Conservation (phyloP, 2,888 invertebrate species). For the Euspilapteryx auroguttella region DNA sequence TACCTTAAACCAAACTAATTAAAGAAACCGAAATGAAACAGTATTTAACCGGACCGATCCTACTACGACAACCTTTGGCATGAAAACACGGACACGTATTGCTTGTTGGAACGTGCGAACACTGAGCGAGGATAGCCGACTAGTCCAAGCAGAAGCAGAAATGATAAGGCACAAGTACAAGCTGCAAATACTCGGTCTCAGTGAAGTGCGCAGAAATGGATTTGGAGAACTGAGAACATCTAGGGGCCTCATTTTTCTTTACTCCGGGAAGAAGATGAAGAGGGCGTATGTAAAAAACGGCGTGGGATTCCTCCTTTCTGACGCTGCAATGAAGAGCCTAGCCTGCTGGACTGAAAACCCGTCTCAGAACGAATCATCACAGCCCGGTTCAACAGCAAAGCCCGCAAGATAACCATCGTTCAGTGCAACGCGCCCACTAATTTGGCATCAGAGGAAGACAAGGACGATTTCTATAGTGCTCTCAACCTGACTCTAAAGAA, state of each 20-base stretch:
- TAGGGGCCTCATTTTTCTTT: conserved; percentile 5
- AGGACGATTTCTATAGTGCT: too few relatives aligned
- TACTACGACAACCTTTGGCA: too few relatives aligned
- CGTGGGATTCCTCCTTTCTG: too few relatives aligned
- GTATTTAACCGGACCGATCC: background rate
- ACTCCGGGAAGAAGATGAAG: conserved; percentile 1
- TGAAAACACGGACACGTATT: too few relatives aligned
- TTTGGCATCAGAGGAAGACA: too few relatives aligned
- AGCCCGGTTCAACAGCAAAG: conserved; percentile 1
- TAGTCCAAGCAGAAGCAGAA: conserved; percentile 7
- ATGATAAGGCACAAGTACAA: conserved; percentile 7
- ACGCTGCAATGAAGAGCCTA: background rate
- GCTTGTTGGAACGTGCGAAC: background rate
- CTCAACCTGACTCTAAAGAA: too few relatives aligned
- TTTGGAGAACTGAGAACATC: conserved; percentile 8
- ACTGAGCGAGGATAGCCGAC: too few relatives aligned
- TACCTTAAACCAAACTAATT: too few relatives aligned
- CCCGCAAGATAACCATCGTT: background rate
- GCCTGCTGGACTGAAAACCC: background rate
- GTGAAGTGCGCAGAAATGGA: conserved; percentile 8
- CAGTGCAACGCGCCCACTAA: too few relatives aligned
- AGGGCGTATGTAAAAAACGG: too few relatives aligned
- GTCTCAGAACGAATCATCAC: conserved; percentile 1
- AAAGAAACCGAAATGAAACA: background rate
- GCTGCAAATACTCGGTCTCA: conserved; percentile 7